phyloP scores from a whole-genome alignment of 1,140 invertebrate species.

The Brachionus angularis region DNA sequence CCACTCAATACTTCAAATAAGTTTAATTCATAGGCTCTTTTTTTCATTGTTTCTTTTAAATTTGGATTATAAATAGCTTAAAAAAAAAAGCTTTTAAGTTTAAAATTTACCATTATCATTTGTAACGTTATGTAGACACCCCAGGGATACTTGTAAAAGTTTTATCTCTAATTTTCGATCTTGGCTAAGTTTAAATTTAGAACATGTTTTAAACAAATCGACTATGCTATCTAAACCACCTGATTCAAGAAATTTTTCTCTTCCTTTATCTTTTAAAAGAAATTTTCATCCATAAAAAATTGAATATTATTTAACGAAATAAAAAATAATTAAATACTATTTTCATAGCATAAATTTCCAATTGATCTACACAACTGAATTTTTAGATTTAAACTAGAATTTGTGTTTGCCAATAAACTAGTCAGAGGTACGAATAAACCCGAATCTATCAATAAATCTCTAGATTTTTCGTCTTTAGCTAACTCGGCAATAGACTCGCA shows the following conservation, averaged over 20 bases:
- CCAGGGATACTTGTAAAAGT: constrained; percentile 6
- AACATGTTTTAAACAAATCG: neutral
- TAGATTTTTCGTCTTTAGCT: constrained; percentile 38
- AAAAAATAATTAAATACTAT: neutral
- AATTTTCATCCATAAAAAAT: too few species aligned
- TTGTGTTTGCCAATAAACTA: neutral
- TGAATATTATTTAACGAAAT: neutral
- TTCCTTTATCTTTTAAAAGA: constrained; percentile 11
- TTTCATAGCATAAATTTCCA: constrained; percentile 37
- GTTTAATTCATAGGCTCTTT: neutral
- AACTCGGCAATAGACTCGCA: constrained; percentile 20
- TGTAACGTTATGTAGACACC: constrained; percentile 33
- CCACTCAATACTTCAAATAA: neutral
- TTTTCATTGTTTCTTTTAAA: constrained; percentile 1
- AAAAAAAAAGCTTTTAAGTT: neutral
- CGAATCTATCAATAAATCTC: neutral
- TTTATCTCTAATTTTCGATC: neutral
- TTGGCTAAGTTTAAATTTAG: neutral
- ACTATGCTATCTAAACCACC: neutral
- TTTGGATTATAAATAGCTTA: neutral
- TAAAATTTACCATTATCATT: constrained; percentile 39
- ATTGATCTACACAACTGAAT: constrained; percentile 13
- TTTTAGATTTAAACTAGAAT: neutral
- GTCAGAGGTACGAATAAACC: neutral
- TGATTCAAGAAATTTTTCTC: neutral